phyloP scores from a whole-genome alignment of 2,113 vertebrate species.

The Ascaphus truei region DNA sequence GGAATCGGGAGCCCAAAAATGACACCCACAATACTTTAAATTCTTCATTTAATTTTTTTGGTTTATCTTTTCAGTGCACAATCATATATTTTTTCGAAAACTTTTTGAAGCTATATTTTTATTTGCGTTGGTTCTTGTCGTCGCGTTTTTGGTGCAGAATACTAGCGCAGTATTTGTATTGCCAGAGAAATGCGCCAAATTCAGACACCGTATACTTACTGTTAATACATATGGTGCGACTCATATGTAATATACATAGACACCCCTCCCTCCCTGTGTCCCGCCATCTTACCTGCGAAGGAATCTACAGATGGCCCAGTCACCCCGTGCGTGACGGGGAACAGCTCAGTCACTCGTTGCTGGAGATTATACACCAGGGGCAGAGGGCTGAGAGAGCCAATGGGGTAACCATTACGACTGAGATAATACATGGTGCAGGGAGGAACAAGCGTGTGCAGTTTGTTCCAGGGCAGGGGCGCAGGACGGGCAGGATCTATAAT shows the following conservation, averaged over 20 bases:
- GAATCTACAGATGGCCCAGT: background rate
- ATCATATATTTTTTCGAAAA: no score
- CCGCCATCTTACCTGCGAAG: slow-evolving; percentile 60
- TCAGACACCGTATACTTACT: background rate
- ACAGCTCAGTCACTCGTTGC: slow-evolving; percentile 63
- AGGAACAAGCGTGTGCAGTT: no score
- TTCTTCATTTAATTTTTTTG: no score
- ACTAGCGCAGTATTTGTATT: background rate
- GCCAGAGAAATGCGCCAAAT: no score
- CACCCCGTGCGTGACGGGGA: slow-evolving; percentile 42
- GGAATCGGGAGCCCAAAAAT: no score
- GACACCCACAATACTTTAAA: no score
- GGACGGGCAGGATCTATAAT: background rate
- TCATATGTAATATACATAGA: no score
- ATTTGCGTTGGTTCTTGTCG: no score
- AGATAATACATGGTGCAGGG: background rate
- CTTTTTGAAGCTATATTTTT: no score
- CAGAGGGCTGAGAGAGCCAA: slow-evolving; percentile 47
- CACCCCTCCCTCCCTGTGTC: no score
- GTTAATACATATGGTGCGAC: no score
- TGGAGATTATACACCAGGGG: slow-evolving; percentile 51
- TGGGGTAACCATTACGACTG: background rate
- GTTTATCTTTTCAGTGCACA: no score
- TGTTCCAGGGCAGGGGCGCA: background rate
- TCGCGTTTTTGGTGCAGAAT: background rate